Percentiles rank a stretch among this genome's conserved stretches.
Evolutionary conservation across 2,113 vertebrate species (phyloP).

Genomic region (Sorex araneus): DNA sequence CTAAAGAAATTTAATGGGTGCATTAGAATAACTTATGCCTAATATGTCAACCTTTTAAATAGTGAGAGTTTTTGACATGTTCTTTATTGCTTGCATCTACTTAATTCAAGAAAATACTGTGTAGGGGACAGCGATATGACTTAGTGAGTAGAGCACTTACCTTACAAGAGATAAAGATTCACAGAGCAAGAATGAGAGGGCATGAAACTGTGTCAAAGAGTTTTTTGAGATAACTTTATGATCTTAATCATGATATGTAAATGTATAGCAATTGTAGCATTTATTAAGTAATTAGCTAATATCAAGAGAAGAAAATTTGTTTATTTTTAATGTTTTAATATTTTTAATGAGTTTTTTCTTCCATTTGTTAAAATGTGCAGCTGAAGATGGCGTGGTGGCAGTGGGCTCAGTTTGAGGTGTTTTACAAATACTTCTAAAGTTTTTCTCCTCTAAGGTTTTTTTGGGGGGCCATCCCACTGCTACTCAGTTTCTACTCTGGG

Average conservation of each 20-base stretch:
- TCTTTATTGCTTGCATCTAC: not conserved
- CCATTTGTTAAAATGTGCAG: not conserved
- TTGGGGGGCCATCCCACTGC: too few species aligned
- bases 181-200: too few species aligned
- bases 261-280: not conserved
- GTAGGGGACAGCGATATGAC: too few species aligned
- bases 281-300: not conserved
- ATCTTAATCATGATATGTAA: not conserved
- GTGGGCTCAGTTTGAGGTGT: conserved; percentile 41
- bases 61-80: conserved; percentile 45
- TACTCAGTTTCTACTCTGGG: not conserved
- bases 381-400: not conserved
- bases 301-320: not conserved
- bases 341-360: conserved; percentile 39
- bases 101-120: conserved; percentile 31
- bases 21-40: conserved; percentile 47
- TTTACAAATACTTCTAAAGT: not conserved
- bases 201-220: too few species aligned
- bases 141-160: too few species aligned
- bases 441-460: not conserved
- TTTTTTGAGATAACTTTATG: too few species aligned
- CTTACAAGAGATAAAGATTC: too few species aligned
- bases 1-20: not conserved
- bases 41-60: conserved; percentile 31
- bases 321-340: conserved; percentile 19